Percentiles rank a stretch among this genome's conserved stretches.
These are phyloP conservation scores for Venturia canescens DNA, from an alignment of 1,140 invertebrate genomes.

Conservation along the genomic window DNA sequence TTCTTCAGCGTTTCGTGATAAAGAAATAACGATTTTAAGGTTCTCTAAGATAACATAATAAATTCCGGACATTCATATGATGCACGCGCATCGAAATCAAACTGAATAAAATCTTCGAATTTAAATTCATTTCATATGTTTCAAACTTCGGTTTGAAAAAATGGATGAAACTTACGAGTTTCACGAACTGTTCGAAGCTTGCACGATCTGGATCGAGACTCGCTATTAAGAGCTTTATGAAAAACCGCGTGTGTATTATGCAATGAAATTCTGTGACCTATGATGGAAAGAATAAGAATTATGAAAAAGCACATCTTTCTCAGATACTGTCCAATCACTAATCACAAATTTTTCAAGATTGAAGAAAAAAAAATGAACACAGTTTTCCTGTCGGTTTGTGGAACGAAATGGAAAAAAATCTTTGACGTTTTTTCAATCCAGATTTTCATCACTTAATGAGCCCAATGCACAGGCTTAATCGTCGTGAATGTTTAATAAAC, in stretches of 20 bases:
- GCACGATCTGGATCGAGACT: constrained; percentile 2
- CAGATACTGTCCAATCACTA: neutral
- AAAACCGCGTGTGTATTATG: neutral
- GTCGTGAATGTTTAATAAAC: constrained; percentile 17
- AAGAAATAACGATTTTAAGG: too few relatives aligned
- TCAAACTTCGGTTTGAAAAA: neutral
- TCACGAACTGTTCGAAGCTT: neutral
- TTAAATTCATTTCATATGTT: neutral
- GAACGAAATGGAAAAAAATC: neutral
- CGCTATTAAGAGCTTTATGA: neutral
- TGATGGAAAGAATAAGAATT: neutral
- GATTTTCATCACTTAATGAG: neutral
- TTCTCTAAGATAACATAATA: too few relatives aligned
- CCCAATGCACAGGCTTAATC: neutral
- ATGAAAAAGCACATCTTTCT: constrained; percentile 1
- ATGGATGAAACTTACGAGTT: neutral
- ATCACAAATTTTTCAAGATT: neutral
- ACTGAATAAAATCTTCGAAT: neutral
- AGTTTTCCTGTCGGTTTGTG: neutral
- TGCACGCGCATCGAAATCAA: too few relatives aligned
- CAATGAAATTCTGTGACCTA: neutral
- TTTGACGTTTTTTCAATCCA: neutral
- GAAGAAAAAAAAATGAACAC: neutral
- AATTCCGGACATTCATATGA: too few relatives aligned
- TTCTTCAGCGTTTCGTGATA: too few relatives aligned